These are phyloP conservation scores for Amphipoea lucens DNA, from an alignment of 2,888 invertebrate species.

Conservation along the genomic window DNA sequence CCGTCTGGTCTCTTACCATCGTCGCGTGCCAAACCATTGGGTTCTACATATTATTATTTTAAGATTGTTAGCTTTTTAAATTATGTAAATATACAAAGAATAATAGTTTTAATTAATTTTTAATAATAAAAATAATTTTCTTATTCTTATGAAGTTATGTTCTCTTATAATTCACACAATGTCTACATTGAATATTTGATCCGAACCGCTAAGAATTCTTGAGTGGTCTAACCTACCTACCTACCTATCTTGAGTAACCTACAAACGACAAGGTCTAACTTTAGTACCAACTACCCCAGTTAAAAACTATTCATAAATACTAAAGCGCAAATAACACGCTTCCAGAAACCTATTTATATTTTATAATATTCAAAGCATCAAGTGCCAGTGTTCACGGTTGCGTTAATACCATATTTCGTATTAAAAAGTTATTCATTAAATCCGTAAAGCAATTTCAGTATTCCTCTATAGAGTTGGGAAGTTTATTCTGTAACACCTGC, in stretches of 20 bases:
- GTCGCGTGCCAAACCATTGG: too few species aligned
- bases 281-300: background rate
- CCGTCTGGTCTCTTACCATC: too few species aligned
- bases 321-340: constrained; percentile 12
- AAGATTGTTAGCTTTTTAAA: too few species aligned
- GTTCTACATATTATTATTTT: too few species aligned
- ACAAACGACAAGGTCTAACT: background rate
- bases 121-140: too few species aligned
- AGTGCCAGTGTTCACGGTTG: constrained; percentile 30
- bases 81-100: too few species aligned
- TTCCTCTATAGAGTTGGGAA: constrained; percentile 16
- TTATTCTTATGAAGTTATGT: too few species aligned
- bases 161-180: background rate
- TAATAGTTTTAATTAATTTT: too few species aligned
- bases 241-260: background rate
- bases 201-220: background rate
- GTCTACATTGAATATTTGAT: background rate
- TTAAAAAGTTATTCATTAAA: constrained; percentile 60
- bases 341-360: constrained; percentile 15
- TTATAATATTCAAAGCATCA: constrained; percentile 33
- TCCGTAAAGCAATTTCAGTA: constrained; percentile 48
- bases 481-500: constrained; percentile 53
- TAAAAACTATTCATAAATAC: constrained; percentile 13
- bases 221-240: background rate
- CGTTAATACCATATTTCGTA: constrained; percentile 50